Evolutionary conservation across 2,113 vertebrate genomes (phyloP).

Genomic region (Saccopteryx leptura): DNA sequence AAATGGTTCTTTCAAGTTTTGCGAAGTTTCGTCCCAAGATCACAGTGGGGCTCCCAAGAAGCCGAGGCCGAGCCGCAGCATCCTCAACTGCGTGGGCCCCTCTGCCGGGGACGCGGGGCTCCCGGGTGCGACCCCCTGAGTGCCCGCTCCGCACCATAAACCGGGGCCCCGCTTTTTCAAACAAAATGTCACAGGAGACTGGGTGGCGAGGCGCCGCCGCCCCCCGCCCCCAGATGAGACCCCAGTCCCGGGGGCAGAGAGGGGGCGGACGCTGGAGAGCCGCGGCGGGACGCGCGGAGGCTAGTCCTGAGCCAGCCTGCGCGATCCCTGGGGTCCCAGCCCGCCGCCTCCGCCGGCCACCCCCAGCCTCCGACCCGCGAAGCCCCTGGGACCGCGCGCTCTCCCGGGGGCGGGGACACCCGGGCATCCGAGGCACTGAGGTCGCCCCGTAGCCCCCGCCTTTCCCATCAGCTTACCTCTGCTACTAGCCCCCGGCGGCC

Average conservation of each 20-base stretch:
- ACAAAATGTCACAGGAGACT: slow-evolving; percentile 40
- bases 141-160: neutral
- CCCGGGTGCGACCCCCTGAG: neutral
- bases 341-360: neutral
- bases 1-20: neutral
- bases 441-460: neutral
- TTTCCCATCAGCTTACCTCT: slow-evolving; percentile 67
- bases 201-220: neutral
- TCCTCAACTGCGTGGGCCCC: neutral
- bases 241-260: neutral
- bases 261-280: neutral
- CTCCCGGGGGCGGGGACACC: neutral
- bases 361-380: neutral
- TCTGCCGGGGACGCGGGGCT: neutral
- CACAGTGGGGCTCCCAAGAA: neutral
- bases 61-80: slow-evolving; percentile 42
- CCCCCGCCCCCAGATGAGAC: neutral
- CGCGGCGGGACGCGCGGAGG: neutral
- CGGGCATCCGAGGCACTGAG: neutral
- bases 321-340: neutral
- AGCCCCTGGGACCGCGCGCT: neutral
- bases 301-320: neutral
- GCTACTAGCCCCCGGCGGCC: neutral
- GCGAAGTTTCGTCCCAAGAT: neutral
- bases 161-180: neutral